phyloP scores from a whole-genome alignment of 2,113 vertebrate genomes.

The Zosterops borbonicus region DNA sequence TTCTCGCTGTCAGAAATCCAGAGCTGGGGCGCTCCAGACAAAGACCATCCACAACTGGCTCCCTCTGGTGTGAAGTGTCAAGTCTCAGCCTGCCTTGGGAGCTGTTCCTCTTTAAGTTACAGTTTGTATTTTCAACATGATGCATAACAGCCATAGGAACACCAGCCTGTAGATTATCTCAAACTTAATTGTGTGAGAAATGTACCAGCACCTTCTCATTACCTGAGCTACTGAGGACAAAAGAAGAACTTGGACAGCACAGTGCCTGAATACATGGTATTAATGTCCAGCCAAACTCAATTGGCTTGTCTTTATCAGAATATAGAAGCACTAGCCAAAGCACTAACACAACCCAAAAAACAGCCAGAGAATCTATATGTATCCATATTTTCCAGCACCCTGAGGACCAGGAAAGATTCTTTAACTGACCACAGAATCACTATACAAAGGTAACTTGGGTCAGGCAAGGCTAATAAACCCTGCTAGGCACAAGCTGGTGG shows the following conservation, averaged over 20 bases:
- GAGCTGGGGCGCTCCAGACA: not conserved
- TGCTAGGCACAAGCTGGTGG: not conserved
- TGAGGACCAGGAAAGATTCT: not conserved
- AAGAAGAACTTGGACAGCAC: not conserved
- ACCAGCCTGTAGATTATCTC: not conserved
- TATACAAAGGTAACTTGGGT: not conserved
- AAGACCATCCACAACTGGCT: conserved; percentile 18
- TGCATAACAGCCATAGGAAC: not conserved
- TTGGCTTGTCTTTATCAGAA: not conserved
- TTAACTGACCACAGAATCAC: not conserved
- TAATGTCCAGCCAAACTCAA: not conserved
- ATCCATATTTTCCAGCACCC: not conserved
- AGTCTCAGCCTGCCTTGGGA: not conserved
- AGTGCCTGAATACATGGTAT: not conserved
- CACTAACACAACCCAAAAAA: not conserved
- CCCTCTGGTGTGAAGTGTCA: not conserved
- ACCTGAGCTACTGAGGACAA: not conserved
- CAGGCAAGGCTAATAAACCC: not conserved
- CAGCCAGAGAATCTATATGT: not conserved
- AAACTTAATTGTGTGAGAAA: not conserved
- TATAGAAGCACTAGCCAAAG: not conserved
- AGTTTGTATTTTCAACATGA: not conserved
- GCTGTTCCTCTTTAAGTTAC: not conserved
- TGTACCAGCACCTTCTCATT: not conserved
- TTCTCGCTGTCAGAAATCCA: not conserved